phyloP scores from a whole-genome alignment of 64 coral and sea anemone species.

The Actinia tenebrosa region DNA sequence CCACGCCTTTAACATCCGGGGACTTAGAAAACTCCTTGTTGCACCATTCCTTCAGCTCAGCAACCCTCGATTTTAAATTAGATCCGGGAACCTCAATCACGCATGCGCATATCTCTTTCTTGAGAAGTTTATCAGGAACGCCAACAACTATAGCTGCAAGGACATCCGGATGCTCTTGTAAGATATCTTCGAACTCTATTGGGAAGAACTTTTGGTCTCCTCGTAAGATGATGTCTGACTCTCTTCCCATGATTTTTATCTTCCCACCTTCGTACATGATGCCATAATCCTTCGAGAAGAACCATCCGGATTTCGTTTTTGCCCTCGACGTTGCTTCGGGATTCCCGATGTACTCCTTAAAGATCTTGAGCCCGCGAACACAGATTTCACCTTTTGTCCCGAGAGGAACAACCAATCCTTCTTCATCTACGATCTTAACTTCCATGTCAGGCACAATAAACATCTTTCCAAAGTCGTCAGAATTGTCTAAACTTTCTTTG shows the following conservation, averaged over 20 bases:
- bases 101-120: constrained; percentile 19
- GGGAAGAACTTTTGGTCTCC: background rate
- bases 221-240: background rate
- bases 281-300: constrained; percentile 7
- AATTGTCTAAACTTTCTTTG: background rate
- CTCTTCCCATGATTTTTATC: background rate
- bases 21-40: background rate
- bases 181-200: background rate
- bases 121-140: background rate
- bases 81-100: constrained; percentile 16
- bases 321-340: background rate
- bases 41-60: constrained; percentile 5
- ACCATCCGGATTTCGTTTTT: background rate
- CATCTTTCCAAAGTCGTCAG: constrained; percentile 11
- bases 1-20: background rate
- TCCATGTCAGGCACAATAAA: constrained; percentile 8
- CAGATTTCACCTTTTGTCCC: background rate
- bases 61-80: constrained; percentile 4
- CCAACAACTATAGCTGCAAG: constrained; percentile 4
- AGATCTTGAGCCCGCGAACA: constrained; percentile 9
- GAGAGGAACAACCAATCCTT: background rate
- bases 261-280: constrained; percentile 7
- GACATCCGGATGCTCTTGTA: background rate
- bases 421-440: constrained; percentile 20
- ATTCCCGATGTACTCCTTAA: background rate